Conservation (phyloP, 1,140 invertebrate genomes). For the Cotesia typhae region DNA sequence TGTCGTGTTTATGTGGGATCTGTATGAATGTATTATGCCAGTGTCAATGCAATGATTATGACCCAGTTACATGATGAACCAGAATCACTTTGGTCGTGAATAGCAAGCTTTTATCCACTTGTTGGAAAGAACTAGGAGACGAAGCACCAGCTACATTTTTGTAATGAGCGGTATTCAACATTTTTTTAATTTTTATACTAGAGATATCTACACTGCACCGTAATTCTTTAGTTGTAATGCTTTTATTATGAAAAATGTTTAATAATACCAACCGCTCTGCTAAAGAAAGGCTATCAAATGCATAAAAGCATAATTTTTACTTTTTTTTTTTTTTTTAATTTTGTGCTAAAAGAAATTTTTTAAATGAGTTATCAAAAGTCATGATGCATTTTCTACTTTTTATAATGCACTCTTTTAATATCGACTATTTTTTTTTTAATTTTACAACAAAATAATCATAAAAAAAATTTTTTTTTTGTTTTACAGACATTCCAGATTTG, state of each 20-base stretch:
- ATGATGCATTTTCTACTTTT: background rate
- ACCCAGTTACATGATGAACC: slow-evolving; percentile 56
- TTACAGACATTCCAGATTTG: slow-evolving; percentile 86
- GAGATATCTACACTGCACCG: background rate
- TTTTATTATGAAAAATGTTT: background rate
- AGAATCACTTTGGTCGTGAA: slow-evolving; percentile 41
- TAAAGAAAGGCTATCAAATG: background rate
- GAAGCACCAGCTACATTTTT: slow-evolving; percentile 38
- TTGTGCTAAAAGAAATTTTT: background rate
- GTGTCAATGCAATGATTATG: slow-evolving; percentile 55
- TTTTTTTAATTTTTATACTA: slow-evolving; percentile 16
- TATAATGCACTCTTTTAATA: background rate
- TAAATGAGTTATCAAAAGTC: slow-evolving; percentile 10
- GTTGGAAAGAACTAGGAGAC: slow-evolving; percentile 27
- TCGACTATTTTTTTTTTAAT: background rate
- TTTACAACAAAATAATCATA: background rate
- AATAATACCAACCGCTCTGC: no score
- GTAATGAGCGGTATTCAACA: slow-evolving; percentile 30
- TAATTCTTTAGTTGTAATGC: slow-evolving; percentile 13
- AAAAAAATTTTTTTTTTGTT: slow-evolving; percentile 17
- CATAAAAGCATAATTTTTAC: background rate
- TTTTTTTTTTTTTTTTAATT: background rate
- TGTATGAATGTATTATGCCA: background rate
- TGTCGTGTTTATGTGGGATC: background rate
- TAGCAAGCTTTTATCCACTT: slow-evolving; percentile 53